Base-by-base conservation (phyloP, 2,113 vertebrate species). In the Oceanodroma tethys region DNA sequence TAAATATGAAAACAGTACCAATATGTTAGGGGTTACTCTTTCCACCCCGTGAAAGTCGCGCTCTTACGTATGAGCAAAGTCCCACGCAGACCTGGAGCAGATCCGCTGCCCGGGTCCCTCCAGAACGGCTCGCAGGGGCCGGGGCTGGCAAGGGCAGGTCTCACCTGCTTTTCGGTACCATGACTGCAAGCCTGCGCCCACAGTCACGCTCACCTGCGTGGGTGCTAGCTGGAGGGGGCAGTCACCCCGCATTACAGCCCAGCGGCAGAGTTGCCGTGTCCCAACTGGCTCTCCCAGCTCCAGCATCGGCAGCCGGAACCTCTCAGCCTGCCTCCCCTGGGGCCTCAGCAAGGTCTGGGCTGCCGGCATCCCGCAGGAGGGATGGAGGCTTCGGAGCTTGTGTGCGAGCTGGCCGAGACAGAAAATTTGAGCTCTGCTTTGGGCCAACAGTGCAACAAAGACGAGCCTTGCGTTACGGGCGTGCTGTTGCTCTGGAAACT, bases 1-100 rank as follows among this genome's bases (percentile, higher is more conserved):
- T 95, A 95, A 95, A 95, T 93, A 90, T 92, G 88, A 97, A 95
- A 92, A 76, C 56, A 43, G 53, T 52, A 95, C 53, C 85, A 79
- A 30, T 85, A 72, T 8, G 0, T 75, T 50, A 59, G 17, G 8
- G 34, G 60, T 74, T 67, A 67, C 17, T 48, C 22, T 86, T 95
- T 86, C 91, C 1, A 19, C 25, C 26, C 29, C 0, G 0, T 36
- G 53, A 36, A 88, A 93, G 38, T 47, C 55, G 83, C 52, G 9
- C 16, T 78, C 88, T 86, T 52, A 71, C 7, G 1, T 11, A 36
- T 62, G 29, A 88, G 81, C 29, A 36, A 66, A 90, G 66, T 92
- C 21, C 14, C 42, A 13, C 0, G 0, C 2, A 6, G 53, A 65
- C 27, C 29, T 3, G 6, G 55, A 70, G 68, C 17, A 38, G 42